Percentiles rank a stretch among this genome's conserved stretches.
phyloP scores from a whole-genome alignment of 2,888 invertebrate species.

The Masnerella sp. region DNA sequence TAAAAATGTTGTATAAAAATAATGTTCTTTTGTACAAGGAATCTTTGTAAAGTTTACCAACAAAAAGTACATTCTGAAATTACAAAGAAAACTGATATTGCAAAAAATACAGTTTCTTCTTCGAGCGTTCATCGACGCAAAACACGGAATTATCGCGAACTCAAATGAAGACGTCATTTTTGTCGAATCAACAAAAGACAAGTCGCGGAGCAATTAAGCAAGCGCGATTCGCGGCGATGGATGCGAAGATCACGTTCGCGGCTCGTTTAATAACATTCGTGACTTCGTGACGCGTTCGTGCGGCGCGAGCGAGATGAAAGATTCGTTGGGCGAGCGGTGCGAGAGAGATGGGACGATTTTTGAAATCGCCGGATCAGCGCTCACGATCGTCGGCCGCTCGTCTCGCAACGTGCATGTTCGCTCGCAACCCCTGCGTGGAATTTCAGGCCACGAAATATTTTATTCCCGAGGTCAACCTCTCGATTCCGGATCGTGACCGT shows the following conservation, averaged over 20 bases:
- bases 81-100: too few relatives aligned
- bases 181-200: slow-evolving; percentile 21
- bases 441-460: slow-evolving; percentile 61
- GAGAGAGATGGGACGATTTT: slow-evolving; percentile 38
- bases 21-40: too few relatives aligned
- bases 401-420: slow-evolving; percentile 41
- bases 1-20: too few relatives aligned
- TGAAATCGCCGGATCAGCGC: slow-evolving; percentile 50
- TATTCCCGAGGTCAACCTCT: slow-evolving; percentile 57
- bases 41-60: too few relatives aligned
- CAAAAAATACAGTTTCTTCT: too few relatives aligned
- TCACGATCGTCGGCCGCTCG: slow-evolving; percentile 54
- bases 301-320: slow-evolving; percentile 12
- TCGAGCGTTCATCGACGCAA: too few relatives aligned
- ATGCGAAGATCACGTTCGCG: slow-evolving; percentile 50
- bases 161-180: slow-evolving; percentile 15
- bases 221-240: slow-evolving; percentile 10
- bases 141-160: slow-evolving; percentile 4
- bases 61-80: too few relatives aligned
- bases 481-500: slow-evolving; percentile 60
- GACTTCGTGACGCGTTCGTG: slow-evolving; percentile 52
- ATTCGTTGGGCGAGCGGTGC: slow-evolving; percentile 1
- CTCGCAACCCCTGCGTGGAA: slow-evolving; percentile 57
- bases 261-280: slow-evolving; percentile 55
- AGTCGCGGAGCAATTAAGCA: slow-evolving; percentile 34